These are phyloP conservation scores for Agrypnia vestita DNA, from an alignment of 1,140 invertebrate species.

Conservation along the genomic window DNA sequence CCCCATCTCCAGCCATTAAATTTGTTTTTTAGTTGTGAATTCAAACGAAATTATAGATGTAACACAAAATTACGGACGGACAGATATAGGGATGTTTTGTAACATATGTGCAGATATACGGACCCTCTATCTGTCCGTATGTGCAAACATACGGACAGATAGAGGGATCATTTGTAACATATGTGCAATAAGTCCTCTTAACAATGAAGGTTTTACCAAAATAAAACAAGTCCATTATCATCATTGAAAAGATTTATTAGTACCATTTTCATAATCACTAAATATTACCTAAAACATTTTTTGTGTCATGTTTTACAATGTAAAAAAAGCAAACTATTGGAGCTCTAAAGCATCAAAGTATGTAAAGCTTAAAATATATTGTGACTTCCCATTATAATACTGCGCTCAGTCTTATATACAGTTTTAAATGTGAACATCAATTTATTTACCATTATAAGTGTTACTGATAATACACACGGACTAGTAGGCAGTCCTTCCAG, in stretches of 20 bases:
- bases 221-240: background rate
- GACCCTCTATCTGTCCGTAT: too few species aligned
- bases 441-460: background rate
- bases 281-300: slow-evolving; percentile 29
- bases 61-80: too few species aligned
- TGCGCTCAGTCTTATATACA: slow-evolving; percentile 58
- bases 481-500: too few species aligned
- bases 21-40: too few species aligned
- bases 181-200: too few species aligned
- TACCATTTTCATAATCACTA: slow-evolving; percentile 41
- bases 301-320: slow-evolving; percentile 24
- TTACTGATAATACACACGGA: slow-evolving; percentile 4
- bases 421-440: slow-evolving; percentile 25
- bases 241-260: slow-evolving; percentile 46
- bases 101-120: too few species aligned
- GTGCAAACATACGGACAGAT: too few species aligned
- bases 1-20: too few species aligned
- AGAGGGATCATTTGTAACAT: too few species aligned
- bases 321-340: slow-evolving; percentile 28
- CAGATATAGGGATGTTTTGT: too few species aligned
- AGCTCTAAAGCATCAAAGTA: slow-evolving; percentile 28
- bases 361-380: slow-evolving; percentile 19
- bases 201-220: background rate
- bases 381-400: slow-evolving; percentile 31
- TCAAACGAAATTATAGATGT: too few species aligned